Evolutionary conservation across 2,113 vertebrate genomes (phyloP).

Genomic region (Epinephelus fuscoguttatus): DNA sequence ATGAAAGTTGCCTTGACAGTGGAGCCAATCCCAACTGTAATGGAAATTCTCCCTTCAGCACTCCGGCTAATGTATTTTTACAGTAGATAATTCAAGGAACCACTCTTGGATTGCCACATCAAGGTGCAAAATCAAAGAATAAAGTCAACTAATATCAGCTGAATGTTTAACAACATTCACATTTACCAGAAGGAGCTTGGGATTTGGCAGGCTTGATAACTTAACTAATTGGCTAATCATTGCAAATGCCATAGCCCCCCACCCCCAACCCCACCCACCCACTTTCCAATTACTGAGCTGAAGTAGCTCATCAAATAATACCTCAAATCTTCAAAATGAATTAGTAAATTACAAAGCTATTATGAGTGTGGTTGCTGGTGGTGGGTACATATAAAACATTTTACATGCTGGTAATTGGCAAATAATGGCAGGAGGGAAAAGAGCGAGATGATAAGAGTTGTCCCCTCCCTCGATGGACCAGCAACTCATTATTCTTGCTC

Average conservation of each 20-base stretch:
- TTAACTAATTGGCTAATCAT: slow-evolving; percentile 53
- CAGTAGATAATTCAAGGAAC: slow-evolving; percentile 42
- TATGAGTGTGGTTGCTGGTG: slow-evolving; percentile 40
- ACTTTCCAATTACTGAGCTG: slow-evolving; percentile 46
- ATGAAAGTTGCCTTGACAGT: slow-evolving; percentile 52
- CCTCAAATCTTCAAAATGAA: slow-evolving; percentile 65
- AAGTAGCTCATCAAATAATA: slow-evolving; percentile 61
- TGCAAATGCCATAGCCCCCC: background rate
- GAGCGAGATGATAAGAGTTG: slow-evolving; percentile 35
- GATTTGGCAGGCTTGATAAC: slow-evolving; percentile 16
- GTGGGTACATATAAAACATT: slow-evolving; percentile 35
- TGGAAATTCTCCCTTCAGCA: slow-evolving; percentile 46
- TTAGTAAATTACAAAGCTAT: slow-evolving; percentile 59
- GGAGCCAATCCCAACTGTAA: slow-evolving; percentile 40
- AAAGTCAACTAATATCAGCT: background rate
- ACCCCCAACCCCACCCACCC: background rate
- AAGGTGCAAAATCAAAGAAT: slow-evolving; percentile 23
- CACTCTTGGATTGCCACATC: slow-evolving; percentile 14
- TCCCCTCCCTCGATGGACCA: slow-evolving; percentile 55
- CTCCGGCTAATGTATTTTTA: slow-evolving; percentile 45
- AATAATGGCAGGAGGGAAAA: slow-evolving; percentile 63
- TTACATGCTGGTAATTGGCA: slow-evolving; percentile 71
- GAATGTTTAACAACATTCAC: background rate
- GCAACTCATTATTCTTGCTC: slow-evolving; percentile 83
- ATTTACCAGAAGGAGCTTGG: background rate